Evolutionary conservation across 1,140 invertebrate species (phyloP).

Genomic region (Bathynomus jamesi): DNA sequence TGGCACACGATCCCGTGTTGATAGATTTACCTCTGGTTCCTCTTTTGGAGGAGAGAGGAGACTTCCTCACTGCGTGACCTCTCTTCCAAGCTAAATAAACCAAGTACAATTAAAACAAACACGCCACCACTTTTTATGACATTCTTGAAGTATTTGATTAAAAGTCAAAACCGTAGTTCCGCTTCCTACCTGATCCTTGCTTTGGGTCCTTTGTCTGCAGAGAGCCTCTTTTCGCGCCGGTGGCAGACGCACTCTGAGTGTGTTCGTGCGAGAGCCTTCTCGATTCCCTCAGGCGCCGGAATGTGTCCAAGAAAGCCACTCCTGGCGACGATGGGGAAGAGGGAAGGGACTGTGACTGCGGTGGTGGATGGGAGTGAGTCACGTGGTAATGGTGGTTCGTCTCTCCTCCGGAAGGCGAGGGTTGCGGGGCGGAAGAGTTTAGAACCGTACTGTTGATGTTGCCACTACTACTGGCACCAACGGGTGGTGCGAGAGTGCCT

Average conservation of each 20-base stretch:
- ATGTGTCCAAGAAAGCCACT: slow-evolving; percentile 26
- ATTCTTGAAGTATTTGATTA: too few species aligned
- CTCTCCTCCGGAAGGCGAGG: background rate
- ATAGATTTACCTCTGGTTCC: slow-evolving; percentile 23
- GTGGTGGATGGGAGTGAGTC: background rate
- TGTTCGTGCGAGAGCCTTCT: slow-evolving; percentile 23
- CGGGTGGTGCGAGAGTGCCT: background rate
- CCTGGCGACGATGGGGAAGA: slow-evolving; percentile 25
- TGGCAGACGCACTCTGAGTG: background rate
- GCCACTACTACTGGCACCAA: background rate
- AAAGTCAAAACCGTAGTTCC: too few species aligned
- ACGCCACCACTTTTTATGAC: background rate
- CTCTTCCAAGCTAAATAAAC: slow-evolving; percentile 18
- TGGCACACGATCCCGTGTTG: slow-evolving; percentile 34
- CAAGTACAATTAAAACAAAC: background rate
- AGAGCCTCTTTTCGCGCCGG: slow-evolving; percentile 10
- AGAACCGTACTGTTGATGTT: background rate
- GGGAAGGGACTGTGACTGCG: slow-evolving; percentile 20
- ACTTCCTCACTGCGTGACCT: slow-evolving; percentile 26
- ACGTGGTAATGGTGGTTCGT: background rate
- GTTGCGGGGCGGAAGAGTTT: background rate
- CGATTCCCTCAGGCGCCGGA: slow-evolving; percentile 23
- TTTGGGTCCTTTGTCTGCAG: slow-evolving; percentile 18
- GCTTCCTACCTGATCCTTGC: slow-evolving; percentile 21
- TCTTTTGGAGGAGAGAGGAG: slow-evolving; percentile 27